Conservation (phyloP, 1,140 invertebrate genomes). For the Pseudomyrmex cubaensis region DNA sequence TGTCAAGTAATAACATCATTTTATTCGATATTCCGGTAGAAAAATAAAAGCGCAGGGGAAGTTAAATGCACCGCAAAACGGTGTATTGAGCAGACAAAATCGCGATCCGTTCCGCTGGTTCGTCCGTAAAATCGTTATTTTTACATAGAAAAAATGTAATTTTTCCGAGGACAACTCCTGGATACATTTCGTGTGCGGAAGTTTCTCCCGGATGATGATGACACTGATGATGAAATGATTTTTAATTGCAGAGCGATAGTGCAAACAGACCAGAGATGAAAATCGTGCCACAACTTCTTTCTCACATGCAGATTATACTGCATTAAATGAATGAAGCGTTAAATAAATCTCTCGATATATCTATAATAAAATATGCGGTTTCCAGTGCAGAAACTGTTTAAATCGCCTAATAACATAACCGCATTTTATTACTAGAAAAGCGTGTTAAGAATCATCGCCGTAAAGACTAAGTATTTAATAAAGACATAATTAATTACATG, state of each 20-base stretch:
- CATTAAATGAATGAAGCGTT: slow-evolving; percentile 5
- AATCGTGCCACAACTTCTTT: neutral
- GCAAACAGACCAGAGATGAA: neutral
- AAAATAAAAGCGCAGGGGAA: slow-evolving; percentile 18
- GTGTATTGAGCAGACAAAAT: neutral
- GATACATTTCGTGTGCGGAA: slow-evolving; percentile 23
- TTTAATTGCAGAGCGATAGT: slow-evolving; percentile 37
- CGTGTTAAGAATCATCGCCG: neutral
- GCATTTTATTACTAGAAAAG: slow-evolving; percentile 4
- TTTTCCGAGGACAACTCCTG: slow-evolving; percentile 17
- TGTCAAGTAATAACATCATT: slow-evolving; percentile 1
- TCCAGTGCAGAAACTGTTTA: neutral
- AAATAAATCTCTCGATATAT: slow-evolving; percentile 46
- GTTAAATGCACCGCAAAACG: slow-evolving; percentile 13
- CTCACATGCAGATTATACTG: slow-evolving; percentile 11
- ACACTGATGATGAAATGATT: slow-evolving; percentile 55
- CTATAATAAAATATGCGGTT: slow-evolving; percentile 32
- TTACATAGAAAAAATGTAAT: slow-evolving; percentile 29
- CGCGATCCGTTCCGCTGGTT: neutral
- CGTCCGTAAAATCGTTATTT: slow-evolving; percentile 4
- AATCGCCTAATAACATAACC: slow-evolving; percentile 13
- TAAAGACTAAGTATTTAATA: slow-evolving; percentile 15
- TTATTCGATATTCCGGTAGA: neutral
- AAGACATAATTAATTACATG: neutral
- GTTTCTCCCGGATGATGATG: neutral